Conservation (phyloP, 2,113 vertebrate genomes). For the Columba janthina region DNA sequence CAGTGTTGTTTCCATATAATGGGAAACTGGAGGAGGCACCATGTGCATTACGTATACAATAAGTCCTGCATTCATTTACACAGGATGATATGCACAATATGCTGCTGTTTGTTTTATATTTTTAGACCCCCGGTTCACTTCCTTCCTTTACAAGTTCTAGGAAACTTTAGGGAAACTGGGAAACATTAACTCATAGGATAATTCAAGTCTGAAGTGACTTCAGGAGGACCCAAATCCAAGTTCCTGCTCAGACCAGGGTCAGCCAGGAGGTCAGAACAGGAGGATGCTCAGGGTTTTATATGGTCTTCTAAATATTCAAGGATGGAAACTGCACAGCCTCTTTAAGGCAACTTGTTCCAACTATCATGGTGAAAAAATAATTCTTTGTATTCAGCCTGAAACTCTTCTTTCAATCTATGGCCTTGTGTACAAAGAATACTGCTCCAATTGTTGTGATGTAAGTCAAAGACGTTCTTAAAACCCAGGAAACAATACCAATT, state of each 20-base stretch:
- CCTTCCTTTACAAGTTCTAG: neutral
- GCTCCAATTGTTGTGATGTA: fast-evolving
- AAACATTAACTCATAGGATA: neutral
- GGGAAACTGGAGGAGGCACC: neutral
- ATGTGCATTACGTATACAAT: neutral
- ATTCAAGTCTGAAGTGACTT: neutral
- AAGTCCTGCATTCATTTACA: neutral
- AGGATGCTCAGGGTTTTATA: neutral
- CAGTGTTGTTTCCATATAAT: neutral
- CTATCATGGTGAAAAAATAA: neutral
- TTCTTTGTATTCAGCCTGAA: neutral
- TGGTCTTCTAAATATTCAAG: neutral
- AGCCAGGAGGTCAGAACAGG: neutral
- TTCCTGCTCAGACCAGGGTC: neutral
- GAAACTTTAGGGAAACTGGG: neutral
- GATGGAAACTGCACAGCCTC: neutral
- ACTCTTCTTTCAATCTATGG: neutral
- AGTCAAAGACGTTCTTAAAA: neutral
- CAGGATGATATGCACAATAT: neutral
- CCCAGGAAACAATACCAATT: neutral
- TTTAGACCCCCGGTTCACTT: neutral
- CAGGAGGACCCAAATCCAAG: neutral
- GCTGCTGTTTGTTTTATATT: neutral
- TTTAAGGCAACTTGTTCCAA: neutral
- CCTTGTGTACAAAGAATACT: neutral